Conservation (phyloP, 2,113 vertebrate genomes). For the Clupea harengus region DNA sequence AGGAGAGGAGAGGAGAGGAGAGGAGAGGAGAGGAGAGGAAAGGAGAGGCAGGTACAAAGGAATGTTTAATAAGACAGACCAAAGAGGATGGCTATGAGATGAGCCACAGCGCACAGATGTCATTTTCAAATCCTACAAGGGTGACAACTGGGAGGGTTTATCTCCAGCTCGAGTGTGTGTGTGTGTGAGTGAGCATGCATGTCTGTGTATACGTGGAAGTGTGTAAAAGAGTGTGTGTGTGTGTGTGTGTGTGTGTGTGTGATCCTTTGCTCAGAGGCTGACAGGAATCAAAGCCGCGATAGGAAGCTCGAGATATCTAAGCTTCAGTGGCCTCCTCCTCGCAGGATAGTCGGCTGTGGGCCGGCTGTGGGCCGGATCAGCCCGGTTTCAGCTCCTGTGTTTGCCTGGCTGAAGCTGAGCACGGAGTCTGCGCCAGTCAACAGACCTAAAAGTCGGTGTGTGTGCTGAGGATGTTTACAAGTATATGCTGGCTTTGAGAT, state of each 20-base stretch:
- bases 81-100: background rate
- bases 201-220: too few species aligned
- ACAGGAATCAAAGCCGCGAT: slow-evolving; percentile 9
- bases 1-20: background rate
- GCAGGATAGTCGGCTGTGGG: background rate
- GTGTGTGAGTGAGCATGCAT: background rate
- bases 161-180: background rate
- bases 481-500: background rate
- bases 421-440: background rate
- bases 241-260: background rate
- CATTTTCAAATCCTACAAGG: background rate
- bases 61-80: slow-evolving; percentile 15
- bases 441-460: background rate
- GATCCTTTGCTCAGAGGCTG: slow-evolving; percentile 4
- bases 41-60: slow-evolving; percentile 2
- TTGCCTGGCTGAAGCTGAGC: background rate
- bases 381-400: background rate
- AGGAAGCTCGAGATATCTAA: background rate
- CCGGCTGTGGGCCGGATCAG: background rate
- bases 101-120: background rate
- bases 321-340: background rate
- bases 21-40: background rate
- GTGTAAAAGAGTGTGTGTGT: too few species aligned
- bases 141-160: background rate
- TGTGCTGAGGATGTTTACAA: background rate